Base-by-base conservation (phyloP, 1,140 invertebrate species). In the Pinna nobilis region DNA sequence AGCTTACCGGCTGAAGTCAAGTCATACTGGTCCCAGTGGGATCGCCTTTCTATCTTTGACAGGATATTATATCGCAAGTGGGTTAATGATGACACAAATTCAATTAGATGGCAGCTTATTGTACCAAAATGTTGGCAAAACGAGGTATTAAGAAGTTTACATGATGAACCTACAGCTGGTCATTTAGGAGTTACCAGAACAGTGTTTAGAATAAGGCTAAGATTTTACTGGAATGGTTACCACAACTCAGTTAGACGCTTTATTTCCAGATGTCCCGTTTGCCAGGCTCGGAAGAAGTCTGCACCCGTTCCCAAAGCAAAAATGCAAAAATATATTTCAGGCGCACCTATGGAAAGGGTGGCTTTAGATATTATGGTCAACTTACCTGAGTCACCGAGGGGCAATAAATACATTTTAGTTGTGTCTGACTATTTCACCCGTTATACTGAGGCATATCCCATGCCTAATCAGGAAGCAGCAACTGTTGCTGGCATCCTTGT, bases 341-440 rank as follows among this genome's bases (percentile, higher is more conserved):
- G 50, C 18, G 59, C 13, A 53, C 83, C 84, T 18, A 77, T 84
- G 50, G 71, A 78, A 32, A 77, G 65, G 9, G 72, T 88, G 5
- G 85, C 82, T 6, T 70, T 86, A 7, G 87, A 89, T 78, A 73
- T 86, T 20, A 32, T 84, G 3, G 86, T 85, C 3, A 80, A 82
- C 2, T 70, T 87, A 32, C 77, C 77, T 11, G 57, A 37, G 9
- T 78, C 78, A 5, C n/a, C 64, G 23, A 64, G 41, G 25, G 82
- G 80, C 0, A 84, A 86, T 20, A 80, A 71, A n/a, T 79, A 82
- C 30, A 77, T 87, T 33, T 30, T 83, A 18, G 74, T 84, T 9
- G 64, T 79, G 0, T 72, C 63, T 0, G 82, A 87, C 67, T 82
- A 86, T 61, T 81, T 84, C 32, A 86, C 87, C 1, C 80, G 82